phyloP scores from a whole-genome alignment of 2,888 invertebrate genomes.

The Idaea aversata region DNA sequence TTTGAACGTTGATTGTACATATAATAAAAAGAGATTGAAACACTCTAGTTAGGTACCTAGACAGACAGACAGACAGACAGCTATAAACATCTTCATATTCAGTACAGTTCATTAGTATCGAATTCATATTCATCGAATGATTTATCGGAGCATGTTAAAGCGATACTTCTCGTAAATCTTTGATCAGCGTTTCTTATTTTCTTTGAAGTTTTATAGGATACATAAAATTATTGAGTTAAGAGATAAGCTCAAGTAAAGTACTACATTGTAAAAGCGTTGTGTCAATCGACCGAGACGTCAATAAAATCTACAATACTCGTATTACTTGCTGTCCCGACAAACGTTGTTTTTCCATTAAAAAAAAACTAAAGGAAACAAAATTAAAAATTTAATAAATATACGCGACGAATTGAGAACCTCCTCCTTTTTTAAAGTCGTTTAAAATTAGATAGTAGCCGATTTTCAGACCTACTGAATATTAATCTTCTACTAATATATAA shows the following conservation, averaged over 20 bases:
- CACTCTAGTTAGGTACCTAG: neutral
- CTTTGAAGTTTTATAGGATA: conserved; percentile 12
- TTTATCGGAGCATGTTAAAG: neutral
- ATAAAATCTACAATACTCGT: too few relatives aligned
- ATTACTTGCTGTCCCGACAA: too few relatives aligned
- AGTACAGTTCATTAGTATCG: neutral
- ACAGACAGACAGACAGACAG: neutral
- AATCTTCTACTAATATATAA: too few relatives aligned
- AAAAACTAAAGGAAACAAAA: too few relatives aligned
- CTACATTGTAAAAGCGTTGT: neutral
- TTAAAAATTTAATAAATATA: too few relatives aligned
- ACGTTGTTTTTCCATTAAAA: too few relatives aligned
- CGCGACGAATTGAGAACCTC: too few relatives aligned
- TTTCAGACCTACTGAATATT: too few relatives aligned
- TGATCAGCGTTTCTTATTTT: conserved; percentile 3
- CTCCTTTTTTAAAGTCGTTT: too few relatives aligned
- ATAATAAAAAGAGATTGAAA: neutral
- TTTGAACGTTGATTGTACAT: too few relatives aligned
- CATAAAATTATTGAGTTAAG: conserved; percentile 2
- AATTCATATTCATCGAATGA: neutral
- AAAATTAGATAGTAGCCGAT: too few relatives aligned
- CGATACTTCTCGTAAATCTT: conserved; percentile 6
- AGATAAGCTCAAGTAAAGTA: neutral
- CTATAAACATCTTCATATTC: neutral
- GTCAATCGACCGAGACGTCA: too few relatives aligned